Conservation (phyloP, 2,113 vertebrate genomes). For the Pachypanchax playfairii region DNA sequence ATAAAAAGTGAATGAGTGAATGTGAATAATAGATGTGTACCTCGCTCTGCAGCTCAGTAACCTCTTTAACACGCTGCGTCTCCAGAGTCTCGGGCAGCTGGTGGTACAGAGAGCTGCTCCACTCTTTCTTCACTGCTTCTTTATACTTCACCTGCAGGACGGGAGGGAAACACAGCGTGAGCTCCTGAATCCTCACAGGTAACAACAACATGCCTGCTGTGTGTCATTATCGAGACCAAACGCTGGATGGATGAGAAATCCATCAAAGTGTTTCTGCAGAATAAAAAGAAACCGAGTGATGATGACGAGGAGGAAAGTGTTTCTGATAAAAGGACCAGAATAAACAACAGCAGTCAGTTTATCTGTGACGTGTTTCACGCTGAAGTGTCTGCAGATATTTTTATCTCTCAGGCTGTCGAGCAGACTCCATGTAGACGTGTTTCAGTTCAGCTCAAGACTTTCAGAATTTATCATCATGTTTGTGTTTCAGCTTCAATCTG, state of each 20-base stretch:
- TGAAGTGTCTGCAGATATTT: background rate
- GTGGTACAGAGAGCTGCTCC: constrained; percentile 83
- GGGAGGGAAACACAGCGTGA: background rate
- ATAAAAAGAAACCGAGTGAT: background rate
- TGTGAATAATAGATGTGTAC: constrained; percentile 38
- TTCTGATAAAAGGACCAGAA: constrained; percentile 74
- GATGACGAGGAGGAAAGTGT: background rate
- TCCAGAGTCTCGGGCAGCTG: constrained; percentile 88
- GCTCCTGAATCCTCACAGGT: background rate
- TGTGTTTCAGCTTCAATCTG: no score
- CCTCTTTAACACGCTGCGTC: constrained; percentile 84
- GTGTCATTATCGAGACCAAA: no score
- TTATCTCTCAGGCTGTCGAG: background rate
- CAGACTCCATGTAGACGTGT: background rate
- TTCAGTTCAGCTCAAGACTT: background rate
- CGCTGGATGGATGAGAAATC: no score
- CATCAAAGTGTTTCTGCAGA: background rate
- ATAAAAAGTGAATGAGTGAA: no score
- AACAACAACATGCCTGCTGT: background rate
- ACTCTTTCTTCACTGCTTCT: constrained; percentile 80
- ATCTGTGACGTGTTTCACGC: constrained; percentile 22
- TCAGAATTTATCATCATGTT: no score
- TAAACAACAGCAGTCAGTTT: constrained; percentile 30
- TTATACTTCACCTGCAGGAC: constrained; percentile 81
- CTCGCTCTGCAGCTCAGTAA: constrained; percentile 86